phyloP scores from a whole-genome alignment of 2,113 vertebrate genomes.

The Rana temporaria region DNA sequence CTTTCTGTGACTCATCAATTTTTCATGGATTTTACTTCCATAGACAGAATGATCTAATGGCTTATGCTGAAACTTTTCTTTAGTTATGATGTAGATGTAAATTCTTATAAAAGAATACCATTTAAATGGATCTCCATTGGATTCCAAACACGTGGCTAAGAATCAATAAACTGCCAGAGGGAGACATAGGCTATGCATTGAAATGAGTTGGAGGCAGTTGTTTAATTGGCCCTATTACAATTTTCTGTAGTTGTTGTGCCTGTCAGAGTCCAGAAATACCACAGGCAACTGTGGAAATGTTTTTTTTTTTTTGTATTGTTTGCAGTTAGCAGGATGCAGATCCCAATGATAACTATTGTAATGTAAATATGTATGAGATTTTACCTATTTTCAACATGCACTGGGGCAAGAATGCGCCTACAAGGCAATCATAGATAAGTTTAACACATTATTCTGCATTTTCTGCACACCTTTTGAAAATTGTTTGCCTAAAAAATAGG shows the following conservation, averaged over 20 bases:
- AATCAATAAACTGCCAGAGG: conserved; percentile 24
- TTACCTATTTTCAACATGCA: too few relatives aligned
- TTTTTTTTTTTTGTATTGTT: background rate
- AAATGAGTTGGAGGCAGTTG: background rate
- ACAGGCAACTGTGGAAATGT: background rate
- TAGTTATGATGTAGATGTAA: conserved; percentile 11
- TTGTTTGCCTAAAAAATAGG: too few relatives aligned
- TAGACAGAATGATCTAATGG: conserved; percentile 10
- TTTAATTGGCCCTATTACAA: conserved; percentile 18
- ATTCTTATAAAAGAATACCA: background rate
- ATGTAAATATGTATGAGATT: too few relatives aligned
- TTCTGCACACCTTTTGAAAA: too few relatives aligned
- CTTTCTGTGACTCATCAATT: conserved; percentile 1
- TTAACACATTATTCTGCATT: too few relatives aligned
- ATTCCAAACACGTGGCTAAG: conserved; percentile 23
- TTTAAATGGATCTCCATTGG: conserved; percentile 8
- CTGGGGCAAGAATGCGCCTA: too few relatives aligned
- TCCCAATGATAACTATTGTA: too few relatives aligned
- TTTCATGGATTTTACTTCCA: conserved; percentile 8
- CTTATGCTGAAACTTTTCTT: background rate
- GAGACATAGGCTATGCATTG: background rate
- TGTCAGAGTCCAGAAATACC: background rate
- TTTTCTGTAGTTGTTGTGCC: conserved; percentile 3
- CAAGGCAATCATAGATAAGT: too few relatives aligned
- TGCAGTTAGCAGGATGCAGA: too few relatives aligned